Percentiles rank a stretch among this genome's conserved stretches.
Conservation (phyloP, 53 echinoderm and acorn worm species). For the Echinarachnius parma region DNA sequence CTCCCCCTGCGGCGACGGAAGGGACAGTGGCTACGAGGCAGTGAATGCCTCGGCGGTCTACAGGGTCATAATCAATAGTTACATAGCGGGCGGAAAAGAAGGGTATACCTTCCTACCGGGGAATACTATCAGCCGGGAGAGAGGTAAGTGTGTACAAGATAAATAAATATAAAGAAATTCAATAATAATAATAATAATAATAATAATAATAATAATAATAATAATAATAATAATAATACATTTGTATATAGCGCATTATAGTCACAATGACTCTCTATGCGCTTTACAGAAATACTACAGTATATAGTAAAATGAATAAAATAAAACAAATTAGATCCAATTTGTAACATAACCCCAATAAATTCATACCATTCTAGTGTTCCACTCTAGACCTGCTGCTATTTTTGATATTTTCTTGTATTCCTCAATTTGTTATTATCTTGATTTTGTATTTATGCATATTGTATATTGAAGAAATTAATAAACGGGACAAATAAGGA, state of each 20-base stretch:
- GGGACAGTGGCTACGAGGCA: conserved; percentile 26
- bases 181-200: background rate
- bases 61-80: conserved; percentile 61
- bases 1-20: conserved; percentile 46
- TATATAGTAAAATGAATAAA: too few relatives aligned
- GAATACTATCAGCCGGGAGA: conserved; percentile 56
- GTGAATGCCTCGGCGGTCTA: conserved; percentile 51
- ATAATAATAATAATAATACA: background rate
- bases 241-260: background rate
- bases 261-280: background rate
- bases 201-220: background rate
- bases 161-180: too few relatives aligned
- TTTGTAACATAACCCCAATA: too few relatives aligned
- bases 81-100: conserved; percentile 67
- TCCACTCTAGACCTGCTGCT: too few relatives aligned
- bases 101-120: conserved; percentile 47
- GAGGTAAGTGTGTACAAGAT: conserved; percentile 42
- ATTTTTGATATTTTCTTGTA: too few relatives aligned
- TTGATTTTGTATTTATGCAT: too few relatives aligned
- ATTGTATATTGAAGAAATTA: too few relatives aligned
- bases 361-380: too few relatives aligned
- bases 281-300: background rate
- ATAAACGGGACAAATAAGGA: too few relatives aligned
- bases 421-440: too few relatives aligned
- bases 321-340: too few relatives aligned